These are phyloP conservation scores for Cacoxenus indagator DNA, from an alignment of 2,888 invertebrate species.

Conservation along the genomic window DNA sequence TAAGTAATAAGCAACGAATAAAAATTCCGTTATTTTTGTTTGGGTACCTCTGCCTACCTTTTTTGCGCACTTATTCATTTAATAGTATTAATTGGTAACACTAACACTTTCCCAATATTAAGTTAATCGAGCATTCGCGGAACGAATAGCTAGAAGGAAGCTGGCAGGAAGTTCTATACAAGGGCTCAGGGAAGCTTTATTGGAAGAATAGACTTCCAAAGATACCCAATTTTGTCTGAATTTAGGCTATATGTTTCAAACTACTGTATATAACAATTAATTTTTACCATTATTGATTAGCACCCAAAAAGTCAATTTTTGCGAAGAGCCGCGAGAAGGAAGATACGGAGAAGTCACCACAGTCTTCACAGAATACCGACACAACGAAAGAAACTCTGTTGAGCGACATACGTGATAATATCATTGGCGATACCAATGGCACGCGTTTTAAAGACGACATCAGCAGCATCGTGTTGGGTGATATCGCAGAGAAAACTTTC, in stretches of 20 bases:
- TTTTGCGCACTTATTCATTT: neutral
- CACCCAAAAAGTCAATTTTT: slow-evolving; percentile 63
- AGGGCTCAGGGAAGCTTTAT: too few relatives aligned
- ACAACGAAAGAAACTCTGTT: slow-evolving; percentile 24
- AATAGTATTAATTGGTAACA: neutral
- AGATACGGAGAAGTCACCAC: neutral
- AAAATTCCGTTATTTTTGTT: too few relatives aligned
- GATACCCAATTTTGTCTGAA: too few relatives aligned
- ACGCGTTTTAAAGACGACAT: slow-evolving; percentile 34
- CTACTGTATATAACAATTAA: neutral
- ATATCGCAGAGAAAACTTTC: slow-evolving; percentile 72
- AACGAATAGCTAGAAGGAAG: too few relatives aligned
- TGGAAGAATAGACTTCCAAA: too few relatives aligned
- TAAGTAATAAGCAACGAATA: too few relatives aligned
- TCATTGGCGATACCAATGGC: slow-evolving; percentile 34
- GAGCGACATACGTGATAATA: slow-evolving; percentile 44
- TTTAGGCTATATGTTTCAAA: too few relatives aligned
- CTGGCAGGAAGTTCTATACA: too few relatives aligned
- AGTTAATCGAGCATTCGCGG: too few relatives aligned
- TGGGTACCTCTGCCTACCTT: neutral
- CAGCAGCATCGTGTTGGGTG: slow-evolving; percentile 71
- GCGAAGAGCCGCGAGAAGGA: slow-evolving; percentile 48
- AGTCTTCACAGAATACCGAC: neutral
- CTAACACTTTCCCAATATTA: too few relatives aligned
- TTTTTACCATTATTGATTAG: slow-evolving; percentile 37